Evolutionary conservation across 2,797 vertebrate species (phyloP).

Genomic region (Trachops cirrhosus): DNA sequence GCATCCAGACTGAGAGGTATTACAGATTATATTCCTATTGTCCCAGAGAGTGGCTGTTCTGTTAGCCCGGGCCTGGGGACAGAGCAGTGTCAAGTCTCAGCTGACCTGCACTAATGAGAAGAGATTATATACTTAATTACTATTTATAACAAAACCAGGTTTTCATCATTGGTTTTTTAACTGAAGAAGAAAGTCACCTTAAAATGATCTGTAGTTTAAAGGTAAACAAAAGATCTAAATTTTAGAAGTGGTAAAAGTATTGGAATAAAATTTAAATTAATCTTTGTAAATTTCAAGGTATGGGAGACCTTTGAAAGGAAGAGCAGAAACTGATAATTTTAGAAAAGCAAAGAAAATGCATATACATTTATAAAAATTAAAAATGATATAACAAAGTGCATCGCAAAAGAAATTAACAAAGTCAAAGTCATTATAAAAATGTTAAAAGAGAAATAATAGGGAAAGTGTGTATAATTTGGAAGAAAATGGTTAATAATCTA

Average conservation of each 20-base stretch:
- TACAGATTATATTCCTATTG: neutral
- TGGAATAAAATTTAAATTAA: neutral
- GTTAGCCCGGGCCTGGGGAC: neutral
- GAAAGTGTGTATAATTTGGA: neutral
- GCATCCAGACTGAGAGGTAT: neutral
- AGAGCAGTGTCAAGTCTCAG: neutral
- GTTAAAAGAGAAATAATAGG: neutral
- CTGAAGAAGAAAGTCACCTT: neutral
- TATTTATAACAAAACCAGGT: neutral
- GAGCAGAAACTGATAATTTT: neutral
- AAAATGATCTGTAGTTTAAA: neutral
- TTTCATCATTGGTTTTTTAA: neutral
- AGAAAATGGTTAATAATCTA: neutral
- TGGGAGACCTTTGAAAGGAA: neutral
- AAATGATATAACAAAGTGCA: neutral
- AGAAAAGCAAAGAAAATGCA: neutral
- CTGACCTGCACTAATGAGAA: neutral
- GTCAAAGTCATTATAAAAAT: neutral
- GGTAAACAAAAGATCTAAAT: neutral
- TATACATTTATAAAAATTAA: neutral
- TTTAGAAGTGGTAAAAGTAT: neutral
- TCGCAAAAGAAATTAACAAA: neutral
- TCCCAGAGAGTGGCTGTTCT: rapidly evolving
- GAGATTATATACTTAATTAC: neutral
- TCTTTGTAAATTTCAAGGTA: neutral